Evolutionary conservation across 2,888 invertebrate genomes (phyloP).

Genomic region (Agrochola litura): DNA sequence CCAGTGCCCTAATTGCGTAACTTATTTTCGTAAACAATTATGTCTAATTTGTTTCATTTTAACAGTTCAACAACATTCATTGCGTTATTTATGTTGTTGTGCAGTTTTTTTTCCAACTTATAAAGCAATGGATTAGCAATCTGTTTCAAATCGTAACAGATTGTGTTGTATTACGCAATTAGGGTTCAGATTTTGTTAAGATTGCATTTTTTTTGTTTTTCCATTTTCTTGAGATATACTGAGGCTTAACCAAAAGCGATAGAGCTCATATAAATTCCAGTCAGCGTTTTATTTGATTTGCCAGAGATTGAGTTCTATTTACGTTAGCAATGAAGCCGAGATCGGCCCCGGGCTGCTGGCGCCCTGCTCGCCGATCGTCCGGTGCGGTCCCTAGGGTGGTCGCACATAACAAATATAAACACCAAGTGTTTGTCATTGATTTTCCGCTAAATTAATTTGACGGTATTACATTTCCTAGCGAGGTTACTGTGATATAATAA

Average conservation of each 20-base stretch:
- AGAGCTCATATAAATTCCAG: conserved; percentile 64
- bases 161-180: too few species aligned
- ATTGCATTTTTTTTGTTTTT: neutral
- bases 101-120: too few species aligned
- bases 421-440: conserved; percentile 87
- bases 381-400: conserved; percentile 79
- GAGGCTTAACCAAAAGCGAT: conserved; percentile 21
- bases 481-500: conserved; percentile 37
- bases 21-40: too few species aligned
- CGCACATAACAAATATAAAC: conserved; percentile 83
- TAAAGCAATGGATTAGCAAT: too few species aligned
- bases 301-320: conserved; percentile 86
- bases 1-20: too few species aligned
- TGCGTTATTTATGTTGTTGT: too few species aligned
- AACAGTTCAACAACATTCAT: too few species aligned
- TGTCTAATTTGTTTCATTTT: too few species aligned
- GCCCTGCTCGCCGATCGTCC: conserved; percentile 63
- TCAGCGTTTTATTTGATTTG: conserved; percentile 83
- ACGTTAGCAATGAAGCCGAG: conserved; percentile 83
- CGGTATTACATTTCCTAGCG: conserved; percentile 70
- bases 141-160: too few species aligned
- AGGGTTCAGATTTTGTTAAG: neutral
- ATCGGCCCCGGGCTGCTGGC: conserved; percentile 69
- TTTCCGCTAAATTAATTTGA: conserved; percentile 89
- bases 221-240: neutral